A percentile compares a stretch with the other conserved stretches of the same genome.
Conservation (phyloP, 2,797 vertebrate species). For the Ptychadena robeensis region DNA sequence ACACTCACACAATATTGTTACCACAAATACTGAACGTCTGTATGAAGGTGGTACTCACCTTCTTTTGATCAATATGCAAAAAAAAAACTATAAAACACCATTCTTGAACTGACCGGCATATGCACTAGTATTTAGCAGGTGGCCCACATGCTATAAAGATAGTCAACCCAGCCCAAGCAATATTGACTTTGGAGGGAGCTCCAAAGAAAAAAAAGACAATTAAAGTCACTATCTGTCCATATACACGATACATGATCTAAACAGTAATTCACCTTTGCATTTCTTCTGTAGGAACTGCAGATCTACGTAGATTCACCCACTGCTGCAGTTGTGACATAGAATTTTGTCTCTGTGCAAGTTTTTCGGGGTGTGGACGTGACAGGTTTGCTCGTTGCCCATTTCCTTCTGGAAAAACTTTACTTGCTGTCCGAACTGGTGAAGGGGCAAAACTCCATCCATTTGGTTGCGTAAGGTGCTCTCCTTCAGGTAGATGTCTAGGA, state of each 20-base stretch:
- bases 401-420: conserved; percentile 74
- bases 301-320: conserved; percentile 91
- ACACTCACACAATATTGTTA: neutral
- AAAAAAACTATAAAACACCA: too few species aligned
- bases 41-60: too few species aligned
- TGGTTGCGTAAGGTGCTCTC: conserved; percentile 72
- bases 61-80: too few species aligned
- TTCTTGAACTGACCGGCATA: too few species aligned
- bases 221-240: neutral
- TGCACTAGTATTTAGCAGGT: too few species aligned
- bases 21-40: too few species aligned
- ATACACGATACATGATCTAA: neutral
- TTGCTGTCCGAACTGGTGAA: conserved; percentile 71
- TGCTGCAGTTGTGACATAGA: conserved; percentile 95
- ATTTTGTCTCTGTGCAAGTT: conserved; percentile 90
- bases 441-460: conserved; percentile 80
- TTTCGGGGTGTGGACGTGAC: conserved; percentile 83
- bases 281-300: conserved; percentile 79
- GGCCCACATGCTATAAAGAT: too few species aligned
- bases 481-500: conserved; percentile 56
- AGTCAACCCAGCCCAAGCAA: too few species aligned
- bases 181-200: too few species aligned
- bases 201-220: too few species aligned
- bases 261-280: conserved; percentile 79
- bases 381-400: conserved; percentile 77